Conservation (phyloP, 2,888 invertebrate species). For the Syrphus vitripennis region DNA sequence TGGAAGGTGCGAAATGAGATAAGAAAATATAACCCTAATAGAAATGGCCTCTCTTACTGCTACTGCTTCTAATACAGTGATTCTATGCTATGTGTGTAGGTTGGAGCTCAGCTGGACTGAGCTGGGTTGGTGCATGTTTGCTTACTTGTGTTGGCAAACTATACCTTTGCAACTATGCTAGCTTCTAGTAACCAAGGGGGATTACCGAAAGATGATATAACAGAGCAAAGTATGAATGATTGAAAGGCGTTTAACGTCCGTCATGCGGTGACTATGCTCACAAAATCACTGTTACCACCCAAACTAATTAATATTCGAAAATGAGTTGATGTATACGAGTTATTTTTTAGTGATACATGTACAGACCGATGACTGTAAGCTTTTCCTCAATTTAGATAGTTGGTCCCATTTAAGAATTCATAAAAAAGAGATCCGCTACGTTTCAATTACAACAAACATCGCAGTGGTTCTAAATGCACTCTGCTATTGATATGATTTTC, state of each 20-base stretch:
- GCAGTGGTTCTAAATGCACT: too few relatives aligned
- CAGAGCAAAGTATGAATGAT: constrained; percentile 58
- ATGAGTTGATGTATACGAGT: too few relatives aligned
- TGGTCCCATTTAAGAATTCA: too few relatives aligned
- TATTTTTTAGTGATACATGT: too few relatives aligned
- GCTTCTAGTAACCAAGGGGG: constrained; percentile 48
- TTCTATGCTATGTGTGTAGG: too few relatives aligned
- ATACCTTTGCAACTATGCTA: constrained; percentile 23
- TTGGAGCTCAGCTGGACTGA: not conserved
- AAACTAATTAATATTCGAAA: not conserved
- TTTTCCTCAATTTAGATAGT: too few relatives aligned
- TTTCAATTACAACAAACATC: too few relatives aligned
- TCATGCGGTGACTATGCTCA: not conserved
- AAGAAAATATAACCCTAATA: constrained; percentile 63
- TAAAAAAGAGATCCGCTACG: too few relatives aligned
- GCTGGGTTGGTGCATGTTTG: constrained; percentile 14
- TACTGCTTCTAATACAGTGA: not conserved
- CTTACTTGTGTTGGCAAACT: not conserved
- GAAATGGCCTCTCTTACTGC: constrained; percentile 17
- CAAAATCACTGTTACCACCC: not conserved
- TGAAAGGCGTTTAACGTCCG: constrained; percentile 48
- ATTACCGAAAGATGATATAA: constrained; percentile 41
- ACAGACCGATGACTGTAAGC: too few relatives aligned
- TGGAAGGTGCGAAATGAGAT: constrained; percentile 66
- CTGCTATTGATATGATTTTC: too few relatives aligned